Evolutionary conservation across 53 echinoderm and acorn worm genomes (phyloP).

Genomic region (Holothuria scabra): DNA sequence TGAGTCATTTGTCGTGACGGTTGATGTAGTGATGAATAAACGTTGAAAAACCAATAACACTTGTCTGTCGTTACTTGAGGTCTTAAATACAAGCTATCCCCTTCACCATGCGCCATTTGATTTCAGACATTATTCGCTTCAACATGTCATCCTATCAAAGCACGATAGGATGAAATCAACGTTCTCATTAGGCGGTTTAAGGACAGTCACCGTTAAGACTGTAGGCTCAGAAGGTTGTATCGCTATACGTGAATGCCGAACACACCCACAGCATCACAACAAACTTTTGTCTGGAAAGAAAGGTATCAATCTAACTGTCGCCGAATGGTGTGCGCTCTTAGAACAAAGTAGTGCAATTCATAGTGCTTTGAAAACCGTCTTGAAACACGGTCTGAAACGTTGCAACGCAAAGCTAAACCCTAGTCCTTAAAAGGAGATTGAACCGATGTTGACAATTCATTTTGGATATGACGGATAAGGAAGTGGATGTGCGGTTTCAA

Average conservation of each 20-base stretch:
- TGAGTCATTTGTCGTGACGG: no score
- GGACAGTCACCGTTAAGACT: background rate
- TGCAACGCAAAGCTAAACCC: background rate
- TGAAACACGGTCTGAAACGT: background rate
- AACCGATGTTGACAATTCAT: background rate
- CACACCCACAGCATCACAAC: background rate
- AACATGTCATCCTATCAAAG: no score
- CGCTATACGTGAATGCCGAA: background rate
- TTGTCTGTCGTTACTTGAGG: no score
- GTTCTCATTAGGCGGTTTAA: background rate
- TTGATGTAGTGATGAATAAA: no score
- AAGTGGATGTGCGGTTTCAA: conserved; percentile 18
- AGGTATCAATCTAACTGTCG: conserved; percentile 15
- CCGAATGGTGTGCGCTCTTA: background rate
- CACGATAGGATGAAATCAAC: background rate
- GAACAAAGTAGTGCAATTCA: background rate
- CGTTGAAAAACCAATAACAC: no score
- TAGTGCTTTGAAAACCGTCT: background rate
- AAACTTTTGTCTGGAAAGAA: conserved; percentile 1
- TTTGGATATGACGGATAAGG: no score
- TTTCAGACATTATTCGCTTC: no score
- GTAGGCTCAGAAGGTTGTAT: background rate
- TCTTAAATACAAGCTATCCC: no score
- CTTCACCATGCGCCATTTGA: no score
- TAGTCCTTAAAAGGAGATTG: background rate